Evolutionary conservation across 1,140 invertebrate species (phyloP).

Genomic region (Tetragonula clypearis): DNA sequence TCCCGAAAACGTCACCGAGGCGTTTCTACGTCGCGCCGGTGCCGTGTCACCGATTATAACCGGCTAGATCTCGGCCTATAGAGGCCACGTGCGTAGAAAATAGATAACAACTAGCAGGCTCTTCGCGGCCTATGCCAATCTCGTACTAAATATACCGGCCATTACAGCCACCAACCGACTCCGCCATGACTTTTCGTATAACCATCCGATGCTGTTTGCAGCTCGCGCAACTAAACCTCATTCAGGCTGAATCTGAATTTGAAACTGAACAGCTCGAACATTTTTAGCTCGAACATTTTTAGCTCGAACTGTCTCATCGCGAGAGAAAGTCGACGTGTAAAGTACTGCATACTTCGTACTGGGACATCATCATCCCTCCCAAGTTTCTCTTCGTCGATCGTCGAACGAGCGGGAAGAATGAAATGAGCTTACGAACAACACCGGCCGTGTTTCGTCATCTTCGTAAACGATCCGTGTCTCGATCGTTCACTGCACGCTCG

Average conservation of each 20-base stretch:
- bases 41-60: conserved; percentile 72
- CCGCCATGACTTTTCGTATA: conserved; percentile 34
- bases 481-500: background rate
- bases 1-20: conserved; percentile 24
- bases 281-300: too few species aligned
- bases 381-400: too few species aligned
- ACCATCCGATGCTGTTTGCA: conserved; percentile 48
- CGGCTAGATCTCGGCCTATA: conserved; percentile 67
- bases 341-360: too few species aligned
- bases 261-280: too few species aligned
- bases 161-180: conserved; percentile 53
- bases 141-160: conserved; percentile 77
- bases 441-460: conserved; percentile 25
- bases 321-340: too few species aligned
- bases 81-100: conserved; percentile 77
- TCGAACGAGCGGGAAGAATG: background rate
- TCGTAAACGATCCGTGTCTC: background rate
- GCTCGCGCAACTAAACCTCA: conserved; percentile 1
- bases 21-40: conserved; percentile 10
- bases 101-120: conserved; percentile 72
- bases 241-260: too few species aligned
- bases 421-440: conserved; percentile 4
- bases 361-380: too few species aligned
- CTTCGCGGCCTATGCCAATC: conserved; percentile 79
- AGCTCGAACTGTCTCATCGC: too few species aligned